Conservation (phyloP, 2,888 invertebrate genomes). For the Diploptera punctata region DNA sequence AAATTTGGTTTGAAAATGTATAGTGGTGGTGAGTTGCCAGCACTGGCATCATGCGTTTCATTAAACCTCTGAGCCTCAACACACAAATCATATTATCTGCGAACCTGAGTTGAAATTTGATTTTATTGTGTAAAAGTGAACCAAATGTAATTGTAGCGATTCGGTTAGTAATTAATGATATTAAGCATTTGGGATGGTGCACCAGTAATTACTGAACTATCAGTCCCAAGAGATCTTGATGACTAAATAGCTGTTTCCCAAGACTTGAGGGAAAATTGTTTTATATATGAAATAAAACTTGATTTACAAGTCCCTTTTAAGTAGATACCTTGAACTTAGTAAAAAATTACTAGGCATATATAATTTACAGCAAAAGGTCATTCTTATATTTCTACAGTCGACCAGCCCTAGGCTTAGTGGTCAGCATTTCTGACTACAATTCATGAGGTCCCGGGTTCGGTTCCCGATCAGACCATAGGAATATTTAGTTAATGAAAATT, state of each 20-base stretch:
- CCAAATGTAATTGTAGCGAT: neutral
- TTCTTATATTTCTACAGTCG: no score
- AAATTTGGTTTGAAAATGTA: no score
- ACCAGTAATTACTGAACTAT: neutral
- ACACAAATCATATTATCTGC: constrained; percentile 2
- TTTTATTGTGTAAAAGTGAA: neutral
- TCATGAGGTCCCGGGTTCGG: no score
- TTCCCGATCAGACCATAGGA: no score
- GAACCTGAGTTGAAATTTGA: neutral
- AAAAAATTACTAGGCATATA: no score
- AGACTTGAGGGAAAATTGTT: neutral
- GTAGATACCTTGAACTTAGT: no score
- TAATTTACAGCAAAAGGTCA: no score
- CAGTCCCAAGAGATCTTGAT: neutral
- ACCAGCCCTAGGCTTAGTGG: no score
- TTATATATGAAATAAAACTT: no score
- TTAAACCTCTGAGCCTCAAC: neutral
- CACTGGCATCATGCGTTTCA: neutral
- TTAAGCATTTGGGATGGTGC: neutral
- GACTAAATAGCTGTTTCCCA: neutral
- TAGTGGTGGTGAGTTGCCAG: neutral
- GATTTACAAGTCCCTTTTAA: no score
- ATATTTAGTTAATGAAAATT: no score
- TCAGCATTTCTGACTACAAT: no score
- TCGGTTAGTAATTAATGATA: neutral